Conservation (phyloP, 92 coral and sea anemone genomes). For the Zoanthus sansibaricus region DNA sequence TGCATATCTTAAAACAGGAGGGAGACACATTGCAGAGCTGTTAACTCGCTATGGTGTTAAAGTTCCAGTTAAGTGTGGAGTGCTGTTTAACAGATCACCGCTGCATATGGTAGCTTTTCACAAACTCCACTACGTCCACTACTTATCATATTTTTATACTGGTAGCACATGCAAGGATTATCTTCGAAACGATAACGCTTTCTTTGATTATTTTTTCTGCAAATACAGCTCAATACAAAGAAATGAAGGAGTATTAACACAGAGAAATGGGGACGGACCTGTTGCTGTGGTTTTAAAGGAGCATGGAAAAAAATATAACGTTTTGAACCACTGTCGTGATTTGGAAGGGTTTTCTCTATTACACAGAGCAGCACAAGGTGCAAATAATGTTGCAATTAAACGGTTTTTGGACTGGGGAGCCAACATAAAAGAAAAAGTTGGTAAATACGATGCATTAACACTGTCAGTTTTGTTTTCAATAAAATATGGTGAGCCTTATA, state of each 20-base stretch:
- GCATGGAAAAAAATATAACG: constrained; percentile 44
- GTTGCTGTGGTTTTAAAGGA: constrained; percentile 25
- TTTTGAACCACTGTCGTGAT: constrained; percentile 51
- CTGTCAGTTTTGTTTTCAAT: constrained; percentile 46
- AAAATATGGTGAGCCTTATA: background rate
- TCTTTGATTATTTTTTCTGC: constrained; percentile 57
- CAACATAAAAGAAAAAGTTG: constrained; percentile 21
- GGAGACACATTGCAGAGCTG: constrained; percentile 60
- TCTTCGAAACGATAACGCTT: background rate
- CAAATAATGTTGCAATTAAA: constrained; percentile 58
- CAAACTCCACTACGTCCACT: constrained; percentile 39
- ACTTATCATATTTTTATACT: constrained; percentile 14
- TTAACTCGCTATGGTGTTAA: constrained; percentile 24
- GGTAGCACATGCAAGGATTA: constrained; percentile 20
- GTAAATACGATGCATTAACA: constrained; percentile 30
- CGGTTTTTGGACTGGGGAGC: constrained; percentile 43
- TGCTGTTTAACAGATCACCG: constrained; percentile 26
- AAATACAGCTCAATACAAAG: background rate
- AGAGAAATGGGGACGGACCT: constrained; percentile 44
- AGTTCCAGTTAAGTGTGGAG: constrained; percentile 27
- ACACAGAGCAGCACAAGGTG: constrained; percentile 75
- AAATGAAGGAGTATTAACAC: background rate
- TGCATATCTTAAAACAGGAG: constrained; percentile 2
- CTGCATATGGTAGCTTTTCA: constrained; percentile 47
- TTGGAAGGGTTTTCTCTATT: constrained; percentile 62